These are phyloP conservation scores for Xiphophorus couchianus DNA, from an alignment of 2,113 vertebrate genomes.

Conservation along the genomic window DNA sequence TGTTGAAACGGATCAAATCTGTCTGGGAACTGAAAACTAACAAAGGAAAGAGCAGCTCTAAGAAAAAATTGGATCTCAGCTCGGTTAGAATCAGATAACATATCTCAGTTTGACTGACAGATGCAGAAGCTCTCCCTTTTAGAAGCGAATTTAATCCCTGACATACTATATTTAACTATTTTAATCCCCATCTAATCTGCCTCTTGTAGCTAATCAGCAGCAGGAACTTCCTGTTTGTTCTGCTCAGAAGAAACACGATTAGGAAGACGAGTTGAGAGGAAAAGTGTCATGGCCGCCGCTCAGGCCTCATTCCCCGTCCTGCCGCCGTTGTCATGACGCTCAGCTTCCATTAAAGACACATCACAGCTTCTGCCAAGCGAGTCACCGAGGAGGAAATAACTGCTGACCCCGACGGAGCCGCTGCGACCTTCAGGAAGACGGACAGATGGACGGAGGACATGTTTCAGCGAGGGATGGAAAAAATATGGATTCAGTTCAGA, in stretches of 20 bases:
- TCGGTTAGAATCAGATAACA: constrained; percentile 7
- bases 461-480: no score
- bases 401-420: constrained; percentile 33
- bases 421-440: constrained; percentile 13
- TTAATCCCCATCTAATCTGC: constrained; percentile 1
- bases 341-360: constrained; percentile 57
- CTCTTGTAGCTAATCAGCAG: constrained; percentile 2
- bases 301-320: constrained; percentile 5
- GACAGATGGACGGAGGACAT: neutral
- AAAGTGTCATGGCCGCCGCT: constrained; percentile 9
- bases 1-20: neutral
- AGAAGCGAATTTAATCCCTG: neutral
- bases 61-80: constrained; percentile 6
- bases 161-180: constrained; percentile 1
- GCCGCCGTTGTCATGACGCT: constrained; percentile 59
- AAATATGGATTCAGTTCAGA: no score
- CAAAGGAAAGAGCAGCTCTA: neutral
- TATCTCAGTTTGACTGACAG: constrained; percentile 25
- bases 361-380: constrained; percentile 41
- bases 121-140: constrained; percentile 2
- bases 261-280: neutral
- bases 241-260: neutral
- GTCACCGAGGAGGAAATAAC: constrained; percentile 55
- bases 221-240: constrained; percentile 20
- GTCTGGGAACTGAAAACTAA: neutral